phyloP scores from a whole-genome alignment of 2,797 vertebrate genomes.

The Macrochelys suwanniensis region DNA sequence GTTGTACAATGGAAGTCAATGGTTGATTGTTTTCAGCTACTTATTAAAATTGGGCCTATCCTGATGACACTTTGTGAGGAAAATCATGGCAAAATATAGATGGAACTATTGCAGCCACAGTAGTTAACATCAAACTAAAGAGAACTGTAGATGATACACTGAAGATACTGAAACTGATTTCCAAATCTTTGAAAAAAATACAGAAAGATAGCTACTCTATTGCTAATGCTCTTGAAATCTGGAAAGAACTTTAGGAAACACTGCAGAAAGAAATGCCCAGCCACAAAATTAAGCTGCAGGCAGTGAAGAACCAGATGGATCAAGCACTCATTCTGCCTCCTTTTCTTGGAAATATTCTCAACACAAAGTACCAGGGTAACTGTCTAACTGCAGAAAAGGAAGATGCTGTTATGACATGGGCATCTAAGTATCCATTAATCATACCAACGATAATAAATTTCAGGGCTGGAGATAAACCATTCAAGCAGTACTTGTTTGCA shows the following conservation, averaged over 20 bases:
- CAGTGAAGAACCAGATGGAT: not conserved
- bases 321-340: not conserved
- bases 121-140: not conserved
- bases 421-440: not conserved
- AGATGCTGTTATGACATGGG: not conserved
- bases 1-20: no score
- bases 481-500: not conserved
- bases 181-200: not conserved
- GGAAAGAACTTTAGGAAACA: not conserved
- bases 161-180: not conserved
- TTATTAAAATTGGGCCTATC: no score
- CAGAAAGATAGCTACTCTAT: not conserved
- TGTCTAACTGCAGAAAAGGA: not conserved
- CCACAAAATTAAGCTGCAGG: not conserved
- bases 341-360: not conserved
- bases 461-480: not conserved
- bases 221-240: not conserved
- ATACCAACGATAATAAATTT: not conserved
- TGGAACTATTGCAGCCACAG: not conserved
- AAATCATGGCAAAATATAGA: not conserved
- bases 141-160: not conserved
- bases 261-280: not conserved
- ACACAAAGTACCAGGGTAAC: not conserved
- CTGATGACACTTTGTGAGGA: no score
- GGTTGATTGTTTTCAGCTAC: no score